Base-by-base conservation (phyloP, 2,797 vertebrate species). In the Pteronotus mesoamericanus region DNA sequence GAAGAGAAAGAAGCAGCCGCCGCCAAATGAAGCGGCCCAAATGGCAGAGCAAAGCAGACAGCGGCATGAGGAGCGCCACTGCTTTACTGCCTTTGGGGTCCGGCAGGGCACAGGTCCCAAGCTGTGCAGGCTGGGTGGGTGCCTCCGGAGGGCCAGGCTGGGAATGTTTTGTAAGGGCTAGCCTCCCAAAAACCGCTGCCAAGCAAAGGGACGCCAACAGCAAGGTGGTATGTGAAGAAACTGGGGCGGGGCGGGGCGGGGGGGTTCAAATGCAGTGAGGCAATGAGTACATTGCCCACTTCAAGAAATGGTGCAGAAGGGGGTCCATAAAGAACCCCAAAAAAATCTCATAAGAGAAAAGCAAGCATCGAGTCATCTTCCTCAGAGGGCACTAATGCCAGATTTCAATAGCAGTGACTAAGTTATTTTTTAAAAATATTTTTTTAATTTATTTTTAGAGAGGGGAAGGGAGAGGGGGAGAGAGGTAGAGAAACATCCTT, bases 61-160 rank as follows among this genome's bases (percentile, higher is more conserved):
- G 21, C 0, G 0, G 61, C 37, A 1, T 18, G 37, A 74, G 34
- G 46, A 24, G 0, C 29, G 9, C 12, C 19, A 18, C 19, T 10
- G 4, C 61, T 53, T 39, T 39, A 18, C 19, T 10, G 4, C 61
- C 53, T 39, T 39, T 9, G 15, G 26, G 22, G 29, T 12, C 61
- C 8, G 57, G 19, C 11, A 51, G 48, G 59, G 46, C 29, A 55
- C 39, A 44, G 59, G 64, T 9, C 1, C 15, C 9, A 10, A 11
- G 61, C 15, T n/a, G 21, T 21, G 39, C 18, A 15, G 86, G 34
- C 22, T 18, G 10, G 37, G 37, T 8, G 22, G 53, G 16, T 11
- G n/a, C n/a, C 18, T 61, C 39, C 37, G 55, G 61, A 26, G 51
- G 57, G 10, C 8, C 46, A 44, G 46, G 46, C 46, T n/a, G 5